These are phyloP conservation scores for Pseudomugil gertrudae DNA, from an alignment of 2,797 vertebrate genomes.

Conservation along the genomic window DNA sequence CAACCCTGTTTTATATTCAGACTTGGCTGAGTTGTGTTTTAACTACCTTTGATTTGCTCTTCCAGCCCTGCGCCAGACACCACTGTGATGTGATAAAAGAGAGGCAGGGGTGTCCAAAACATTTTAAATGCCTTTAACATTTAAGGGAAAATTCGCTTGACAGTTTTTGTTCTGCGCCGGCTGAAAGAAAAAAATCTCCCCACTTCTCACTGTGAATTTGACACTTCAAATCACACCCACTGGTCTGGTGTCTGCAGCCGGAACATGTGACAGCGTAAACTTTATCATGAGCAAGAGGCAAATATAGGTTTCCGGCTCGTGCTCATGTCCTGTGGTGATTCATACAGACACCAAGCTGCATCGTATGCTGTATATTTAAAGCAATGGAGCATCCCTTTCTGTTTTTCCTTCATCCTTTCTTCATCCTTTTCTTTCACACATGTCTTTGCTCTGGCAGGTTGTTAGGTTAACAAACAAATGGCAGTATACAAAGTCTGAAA, in stretches of 20 bases:
- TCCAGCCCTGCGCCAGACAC: slow-evolving; percentile 33
- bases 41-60: slow-evolving; percentile 63
- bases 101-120: slow-evolving; percentile 49
- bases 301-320: slow-evolving; percentile 48
- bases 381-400: slow-evolving; percentile 6
- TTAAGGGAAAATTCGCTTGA: slow-evolving; percentile 21
- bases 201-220: slow-evolving; percentile 12
- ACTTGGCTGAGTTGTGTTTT: slow-evolving; percentile 45
- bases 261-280: slow-evolving; percentile 49
- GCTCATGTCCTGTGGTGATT: slow-evolving; percentile 58
- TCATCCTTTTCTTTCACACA: background rate
- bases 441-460: background rate
- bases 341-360: slow-evolving; percentile 46
- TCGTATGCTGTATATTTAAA: slow-evolving; percentile 63
- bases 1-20: slow-evolving; percentile 39
- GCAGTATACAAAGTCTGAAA: background rate
- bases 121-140: slow-evolving; percentile 8
- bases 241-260: slow-evolving; percentile 41
- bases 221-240: slow-evolving; percentile 33
- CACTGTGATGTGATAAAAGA: slow-evolving; percentile 26
- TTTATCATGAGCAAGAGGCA: slow-evolving; percentile 54
- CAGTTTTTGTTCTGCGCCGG: slow-evolving; percentile 14
- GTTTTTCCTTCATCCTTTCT: background rate
- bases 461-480: background rate
- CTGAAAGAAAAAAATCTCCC: background rate